phyloP scores from a whole-genome alignment of 2,888 invertebrate species.

The Glaucopsyche alexis region DNA sequence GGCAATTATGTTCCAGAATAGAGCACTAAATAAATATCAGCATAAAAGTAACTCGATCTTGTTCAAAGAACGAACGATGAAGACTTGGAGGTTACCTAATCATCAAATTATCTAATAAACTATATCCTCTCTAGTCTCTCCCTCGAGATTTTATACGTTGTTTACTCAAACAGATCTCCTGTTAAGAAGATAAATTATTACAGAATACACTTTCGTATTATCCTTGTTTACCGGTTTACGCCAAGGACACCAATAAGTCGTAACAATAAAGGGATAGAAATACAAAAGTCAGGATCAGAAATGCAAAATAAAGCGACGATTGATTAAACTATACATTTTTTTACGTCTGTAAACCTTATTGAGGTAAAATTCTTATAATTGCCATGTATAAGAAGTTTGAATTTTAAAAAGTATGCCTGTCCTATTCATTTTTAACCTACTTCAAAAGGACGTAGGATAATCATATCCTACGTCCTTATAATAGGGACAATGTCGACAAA shows the following conservation, averaged over 20 bases:
- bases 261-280: conserved; percentile 2
- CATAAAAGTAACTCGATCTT: not conserved
- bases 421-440: no score
- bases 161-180: conserved; percentile 11
- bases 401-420: no score
- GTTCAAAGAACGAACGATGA: not conserved
- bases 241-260: not conserved
- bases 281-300: not conserved
- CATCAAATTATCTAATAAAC: conserved; percentile 5
- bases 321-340: no score
- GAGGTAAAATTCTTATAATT: no score
- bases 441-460: no score
- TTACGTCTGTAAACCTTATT: no score
- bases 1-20: not conserved
- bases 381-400: no score
- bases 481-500: no score
- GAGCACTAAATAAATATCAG: not conserved
- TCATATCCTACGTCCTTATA: no score
- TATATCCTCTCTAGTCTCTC: not conserved
- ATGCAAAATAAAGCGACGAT: not conserved
- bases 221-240: conserved; percentile 4
- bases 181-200: conserved; percentile 14
- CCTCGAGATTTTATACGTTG: conserved; percentile 6
- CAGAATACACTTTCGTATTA: not conserved
- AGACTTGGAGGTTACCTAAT: not conserved